phyloP scores from a whole-genome alignment of 2,113 vertebrate genomes.

The Forbesichthys papilliferus region DNA sequence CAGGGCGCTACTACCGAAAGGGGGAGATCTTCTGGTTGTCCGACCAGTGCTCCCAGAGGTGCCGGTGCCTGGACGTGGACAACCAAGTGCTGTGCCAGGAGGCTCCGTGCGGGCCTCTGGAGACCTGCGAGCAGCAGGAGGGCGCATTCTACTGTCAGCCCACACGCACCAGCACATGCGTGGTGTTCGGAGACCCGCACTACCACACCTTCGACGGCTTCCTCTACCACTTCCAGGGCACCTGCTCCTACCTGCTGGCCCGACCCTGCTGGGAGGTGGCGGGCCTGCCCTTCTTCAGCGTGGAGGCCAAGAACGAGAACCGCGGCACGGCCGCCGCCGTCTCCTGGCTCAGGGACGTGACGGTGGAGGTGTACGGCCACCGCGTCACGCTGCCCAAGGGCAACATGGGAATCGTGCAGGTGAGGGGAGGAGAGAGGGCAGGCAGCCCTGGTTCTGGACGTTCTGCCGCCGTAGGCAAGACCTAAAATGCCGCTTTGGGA shows the following conservation, averaged over 20 bases:
- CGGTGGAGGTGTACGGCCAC: slow-evolving; percentile 92
- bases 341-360: slow-evolving; percentile 93
- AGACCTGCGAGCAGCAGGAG: slow-evolving; percentile 86
- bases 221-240: slow-evolving; percentile 99
- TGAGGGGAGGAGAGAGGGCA: slow-evolving; percentile 60
- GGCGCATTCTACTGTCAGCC: slow-evolving; percentile 93
- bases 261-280: slow-evolving; percentile 88
- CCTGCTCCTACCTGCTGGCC: slow-evolving; percentile 94
- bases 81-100: slow-evolving; percentile 92
- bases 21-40: slow-evolving; percentile 96
- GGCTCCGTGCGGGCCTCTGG: slow-evolving; percentile 85
- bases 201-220: slow-evolving; percentile 99
- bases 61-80: slow-evolving; percentile 91
- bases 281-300: slow-evolving; percentile 91
- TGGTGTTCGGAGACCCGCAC: slow-evolving; percentile 96
- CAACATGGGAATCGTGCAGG: slow-evolving; percentile 88
- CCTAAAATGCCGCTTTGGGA: no score
- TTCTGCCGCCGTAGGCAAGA: no score
- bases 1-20: slow-evolving; percentile 90
- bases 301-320: slow-evolving; percentile 97
- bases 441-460: no score
- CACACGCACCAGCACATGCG: slow-evolving; percentile 91
- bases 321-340: slow-evolving; percentile 85
- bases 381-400: slow-evolving; percentile 88
- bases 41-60: slow-evolving; percentile 89